These are phyloP conservation scores for Sarcophaga rosellei DNA, from an alignment of 2,888 invertebrate species.

Conservation along the genomic window DNA sequence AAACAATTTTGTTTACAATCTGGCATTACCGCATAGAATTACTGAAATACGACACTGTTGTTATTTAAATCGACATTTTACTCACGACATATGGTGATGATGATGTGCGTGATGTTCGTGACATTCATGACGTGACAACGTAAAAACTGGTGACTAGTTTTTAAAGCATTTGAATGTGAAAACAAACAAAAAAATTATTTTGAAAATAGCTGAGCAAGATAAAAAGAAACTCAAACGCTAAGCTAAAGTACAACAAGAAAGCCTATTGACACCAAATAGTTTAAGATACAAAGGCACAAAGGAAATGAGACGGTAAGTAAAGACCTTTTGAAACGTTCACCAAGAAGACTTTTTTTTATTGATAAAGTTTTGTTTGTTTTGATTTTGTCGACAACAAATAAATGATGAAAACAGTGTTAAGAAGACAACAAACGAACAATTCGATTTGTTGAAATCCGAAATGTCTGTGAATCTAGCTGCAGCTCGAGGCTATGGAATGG, in stretches of 20 bases:
- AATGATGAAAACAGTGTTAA: constrained; percentile 31
- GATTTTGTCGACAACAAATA: not conserved
- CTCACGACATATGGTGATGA: constrained; percentile 56
- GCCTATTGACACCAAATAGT: not conserved
- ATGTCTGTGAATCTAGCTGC: constrained; percentile 59
- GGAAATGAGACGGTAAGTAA: constrained; percentile 49
- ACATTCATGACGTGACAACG: constrained; percentile 56
- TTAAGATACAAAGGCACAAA: not conserved
- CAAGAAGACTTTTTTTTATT: not conserved
- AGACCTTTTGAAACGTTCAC: not conserved
- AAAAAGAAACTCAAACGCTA: not conserved
- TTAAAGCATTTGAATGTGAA: constrained; percentile 42
- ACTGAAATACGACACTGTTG: constrained; percentile 47
- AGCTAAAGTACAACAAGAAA: not conserved
- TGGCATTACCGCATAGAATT: constrained; percentile 13
- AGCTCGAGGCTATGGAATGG: constrained; percentile 54
- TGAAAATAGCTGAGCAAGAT: not conserved
- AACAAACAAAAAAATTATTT: constrained; percentile 29
- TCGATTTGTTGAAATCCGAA: constrained; percentile 60
- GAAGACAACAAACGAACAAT: constrained; percentile 61
- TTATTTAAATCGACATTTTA: constrained; percentile 42
- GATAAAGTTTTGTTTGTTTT: constrained; percentile 1
- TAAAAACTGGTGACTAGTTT: constrained; percentile 51
- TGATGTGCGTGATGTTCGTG: constrained; percentile 55
- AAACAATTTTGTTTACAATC: not conserved